These are phyloP conservation scores for Montifringilla adamsi DNA, from an alignment of 2,113 vertebrate species.

Conservation along the genomic window DNA sequence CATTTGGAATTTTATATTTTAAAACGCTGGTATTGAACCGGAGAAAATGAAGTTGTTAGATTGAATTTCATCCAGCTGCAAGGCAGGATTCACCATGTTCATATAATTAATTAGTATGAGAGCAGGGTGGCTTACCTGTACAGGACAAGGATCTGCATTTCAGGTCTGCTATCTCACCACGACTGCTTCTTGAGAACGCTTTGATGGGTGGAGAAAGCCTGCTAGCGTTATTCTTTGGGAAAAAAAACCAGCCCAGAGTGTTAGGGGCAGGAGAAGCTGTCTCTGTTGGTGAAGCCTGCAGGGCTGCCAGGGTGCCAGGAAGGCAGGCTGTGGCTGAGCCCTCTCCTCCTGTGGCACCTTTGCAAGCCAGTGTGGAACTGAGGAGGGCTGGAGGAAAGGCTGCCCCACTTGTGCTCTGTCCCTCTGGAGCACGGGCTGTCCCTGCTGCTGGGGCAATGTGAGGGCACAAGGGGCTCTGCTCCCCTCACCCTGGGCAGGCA, in stretches of 20 bases:
- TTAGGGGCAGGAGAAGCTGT: too few relatives aligned
- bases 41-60: neutral
- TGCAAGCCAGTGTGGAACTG: accelerated
- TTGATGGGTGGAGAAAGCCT: neutral
- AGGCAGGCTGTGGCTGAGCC: neutral
- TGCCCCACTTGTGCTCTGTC: accelerated
- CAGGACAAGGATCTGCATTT: neutral
- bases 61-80: neutral
- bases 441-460: neutral
- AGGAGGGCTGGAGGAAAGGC: neutral
- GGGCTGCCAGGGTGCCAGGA: neutral
- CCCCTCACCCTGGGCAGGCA: neutral
- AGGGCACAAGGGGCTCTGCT: accelerated
- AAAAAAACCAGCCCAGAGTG: accelerated
- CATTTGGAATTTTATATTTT: neutral
- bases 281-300: neutral
- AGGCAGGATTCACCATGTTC: neutral
- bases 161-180: neutral
- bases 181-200: neutral
- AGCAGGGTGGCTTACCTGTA: neutral
- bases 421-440: accelerated
- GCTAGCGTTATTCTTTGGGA: neutral
- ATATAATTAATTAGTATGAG: neutral
- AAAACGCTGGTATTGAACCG: neutral
- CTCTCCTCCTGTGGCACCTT: neutral